phyloP scores from a whole-genome alignment of 1,140 invertebrate genomes.

The Centruroides sculpturatus region DNA sequence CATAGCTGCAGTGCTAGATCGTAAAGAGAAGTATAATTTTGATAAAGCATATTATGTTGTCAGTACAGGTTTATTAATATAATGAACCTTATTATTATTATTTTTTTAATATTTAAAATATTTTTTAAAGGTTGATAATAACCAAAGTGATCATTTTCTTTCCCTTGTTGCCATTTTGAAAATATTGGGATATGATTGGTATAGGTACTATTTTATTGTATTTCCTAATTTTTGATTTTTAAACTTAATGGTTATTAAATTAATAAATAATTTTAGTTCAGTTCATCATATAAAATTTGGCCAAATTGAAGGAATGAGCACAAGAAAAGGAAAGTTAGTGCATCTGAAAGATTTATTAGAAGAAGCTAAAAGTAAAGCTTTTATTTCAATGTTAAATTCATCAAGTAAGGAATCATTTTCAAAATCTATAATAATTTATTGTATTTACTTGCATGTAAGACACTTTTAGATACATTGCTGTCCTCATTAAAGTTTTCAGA shows the following conservation, averaged over 20 bases:
- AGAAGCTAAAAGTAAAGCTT: constrained; percentile 60
- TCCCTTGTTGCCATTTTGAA: constrained; percentile 47
- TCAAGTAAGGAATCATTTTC: constrained; percentile 36
- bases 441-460: too few relatives aligned
- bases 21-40: constrained; percentile 51
- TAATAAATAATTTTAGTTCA: constrained; percentile 17
- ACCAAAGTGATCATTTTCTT: constrained; percentile 67
- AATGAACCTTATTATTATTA: neutral
- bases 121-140: constrained; percentile 54
- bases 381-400: constrained; percentile 48
- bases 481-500: too few relatives aligned
- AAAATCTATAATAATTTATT: too few relatives aligned
- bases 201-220: constrained; percentile 7
- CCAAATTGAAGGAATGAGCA: constrained; percentile 79
- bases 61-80: neutral
- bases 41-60: constrained; percentile 64
- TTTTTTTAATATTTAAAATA: neutral
- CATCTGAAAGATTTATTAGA: constrained; percentile 79
- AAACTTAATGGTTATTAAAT: neutral
- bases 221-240: neutral
- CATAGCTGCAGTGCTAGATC: constrained; percentile 73
- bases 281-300: constrained; percentile 80
- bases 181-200: constrained; percentile 37
- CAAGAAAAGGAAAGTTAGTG: constrained; percentile 67
- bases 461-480: too few relatives aligned